phyloP scores from a whole-genome alignment of 2,888 invertebrate genomes.

The Capitulum mitella region DNA sequence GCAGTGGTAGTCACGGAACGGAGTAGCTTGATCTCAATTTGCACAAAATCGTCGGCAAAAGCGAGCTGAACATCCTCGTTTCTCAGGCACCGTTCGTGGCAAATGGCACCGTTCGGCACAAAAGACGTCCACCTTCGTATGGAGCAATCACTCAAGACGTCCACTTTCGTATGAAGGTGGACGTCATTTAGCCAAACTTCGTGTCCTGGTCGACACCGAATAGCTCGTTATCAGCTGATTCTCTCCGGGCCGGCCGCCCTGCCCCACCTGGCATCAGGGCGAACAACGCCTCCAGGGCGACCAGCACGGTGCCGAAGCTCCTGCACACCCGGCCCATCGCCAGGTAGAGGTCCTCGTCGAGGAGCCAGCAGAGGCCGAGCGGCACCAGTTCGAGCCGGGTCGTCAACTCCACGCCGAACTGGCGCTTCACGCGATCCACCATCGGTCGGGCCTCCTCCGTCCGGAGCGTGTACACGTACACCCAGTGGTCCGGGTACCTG shows the following conservation, averaged over 20 bases:
- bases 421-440: constrained; percentile 63
- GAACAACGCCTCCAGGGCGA: constrained; percentile 81
- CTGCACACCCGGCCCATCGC: constrained; percentile 85
- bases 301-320: constrained; percentile 75
- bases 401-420: constrained; percentile 42
- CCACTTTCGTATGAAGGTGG: neutral
- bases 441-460: constrained; percentile 65
- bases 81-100: too few species aligned
- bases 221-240: neutral
- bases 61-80: too few species aligned
- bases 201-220: neutral
- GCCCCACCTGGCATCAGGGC: constrained; percentile 47
- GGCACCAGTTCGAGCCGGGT: constrained; percentile 68
- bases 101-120: too few species aligned
- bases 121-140: too few species aligned
- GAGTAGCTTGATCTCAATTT: too few species aligned
- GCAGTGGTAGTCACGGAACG: too few species aligned
- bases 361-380: constrained; percentile 60
- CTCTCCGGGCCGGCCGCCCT: too few species aligned
- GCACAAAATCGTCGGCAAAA: too few species aligned
- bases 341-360: constrained; percentile 80
- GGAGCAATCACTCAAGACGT: too few species aligned
- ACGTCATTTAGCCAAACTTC: too few species aligned
- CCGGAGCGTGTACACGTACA: constrained; percentile 89
- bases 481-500: constrained; percentile 62